These are phyloP conservation scores for Cetoscarus ocellatus DNA, from an alignment of 2,797 vertebrate genomes.

Conservation along the genomic window DNA sequence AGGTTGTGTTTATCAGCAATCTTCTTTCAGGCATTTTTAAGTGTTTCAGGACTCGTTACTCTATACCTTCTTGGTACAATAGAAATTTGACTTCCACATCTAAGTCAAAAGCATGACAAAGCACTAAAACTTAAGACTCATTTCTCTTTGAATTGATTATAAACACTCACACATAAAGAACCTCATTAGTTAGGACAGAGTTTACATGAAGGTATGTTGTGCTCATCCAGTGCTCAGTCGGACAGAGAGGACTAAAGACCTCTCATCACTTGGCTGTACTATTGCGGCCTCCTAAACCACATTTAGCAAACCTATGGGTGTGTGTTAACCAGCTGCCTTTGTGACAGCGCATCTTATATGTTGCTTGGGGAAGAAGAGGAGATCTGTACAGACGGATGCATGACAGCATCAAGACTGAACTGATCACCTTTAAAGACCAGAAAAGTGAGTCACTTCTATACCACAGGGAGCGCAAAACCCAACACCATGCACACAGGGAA, in stretches of 20 bases:
- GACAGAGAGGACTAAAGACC: constrained; percentile 46
- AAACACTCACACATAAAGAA: constrained; percentile 41
- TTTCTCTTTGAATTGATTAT: constrained; percentile 24
- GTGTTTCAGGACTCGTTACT: too few relatives aligned
- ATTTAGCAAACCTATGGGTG: constrained; percentile 20
- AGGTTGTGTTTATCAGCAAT: too few relatives aligned
- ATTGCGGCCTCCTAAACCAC: constrained; percentile 9
- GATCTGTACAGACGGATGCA: neutral
- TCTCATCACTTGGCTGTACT: constrained; percentile 48
- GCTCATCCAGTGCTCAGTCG: constrained; percentile 53
- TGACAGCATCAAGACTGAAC: constrained; percentile 17
- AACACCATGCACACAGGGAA: constrained; percentile 31
- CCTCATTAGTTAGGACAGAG: constrained; percentile 5
- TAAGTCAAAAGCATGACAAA: constrained; percentile 4
- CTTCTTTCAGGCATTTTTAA: too few relatives aligned
- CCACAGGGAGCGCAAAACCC: constrained; percentile 47
- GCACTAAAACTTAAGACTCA: constrained; percentile 46
- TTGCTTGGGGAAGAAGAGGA: neutral
- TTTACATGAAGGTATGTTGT: constrained; percentile 24
- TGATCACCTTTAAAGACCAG: constrained; percentile 53
- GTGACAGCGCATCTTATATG: constrained; percentile 25
- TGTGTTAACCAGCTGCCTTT: constrained; percentile 37
- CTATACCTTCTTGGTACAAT: too few relatives aligned
- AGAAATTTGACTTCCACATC: too few relatives aligned
- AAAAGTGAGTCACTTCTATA: constrained; percentile 54